Evolutionary conservation across 2,888 invertebrate species (phyloP).

Genomic region (Dyspetes luteomarginatus): DNA sequence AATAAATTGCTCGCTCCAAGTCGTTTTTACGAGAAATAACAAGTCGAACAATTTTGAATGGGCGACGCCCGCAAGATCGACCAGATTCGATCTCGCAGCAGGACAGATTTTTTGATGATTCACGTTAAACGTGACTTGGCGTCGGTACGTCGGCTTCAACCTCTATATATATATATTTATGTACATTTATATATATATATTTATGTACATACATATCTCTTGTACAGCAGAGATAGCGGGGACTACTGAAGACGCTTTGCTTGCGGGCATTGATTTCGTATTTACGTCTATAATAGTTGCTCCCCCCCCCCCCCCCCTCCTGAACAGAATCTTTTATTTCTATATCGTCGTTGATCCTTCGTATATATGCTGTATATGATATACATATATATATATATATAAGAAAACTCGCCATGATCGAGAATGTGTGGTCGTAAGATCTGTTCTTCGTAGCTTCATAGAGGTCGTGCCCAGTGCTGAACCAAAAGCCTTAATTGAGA

Average conservation of each 20-base stretch:
- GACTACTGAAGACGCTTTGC: conserved; percentile 24
- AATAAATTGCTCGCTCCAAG: neutral
- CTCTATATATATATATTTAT: neutral
- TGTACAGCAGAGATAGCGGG: neutral
- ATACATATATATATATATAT: conserved; percentile 19
- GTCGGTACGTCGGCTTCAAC: conserved; percentile 20
- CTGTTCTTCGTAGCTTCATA: conserved; percentile 10
- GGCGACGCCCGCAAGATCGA: neutral
- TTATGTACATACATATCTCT: neutral
- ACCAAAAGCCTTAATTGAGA: conserved; percentile 73
- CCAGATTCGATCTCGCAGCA: neutral
- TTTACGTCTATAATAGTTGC: conserved; percentile 56
- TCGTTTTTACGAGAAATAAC: conserved; percentile 25
- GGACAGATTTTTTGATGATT: conserved; percentile 51
- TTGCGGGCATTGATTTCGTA: conserved; percentile 72
- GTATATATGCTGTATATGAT: neutral
- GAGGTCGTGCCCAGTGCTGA: conserved; percentile 9
- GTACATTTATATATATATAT: neutral
- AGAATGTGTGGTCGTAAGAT: conserved; percentile 53
- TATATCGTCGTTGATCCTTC: neutral
- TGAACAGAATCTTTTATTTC: conserved; percentile 43
- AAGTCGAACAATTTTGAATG: conserved; percentile 10
- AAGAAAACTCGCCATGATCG: conserved; percentile 32
- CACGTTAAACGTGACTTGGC: conserved; percentile 59
- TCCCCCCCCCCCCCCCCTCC: neutral